Evolutionary conservation across 2,797 vertebrate genomes (phyloP).

Genomic region (Sebastes flavidus): DNA sequence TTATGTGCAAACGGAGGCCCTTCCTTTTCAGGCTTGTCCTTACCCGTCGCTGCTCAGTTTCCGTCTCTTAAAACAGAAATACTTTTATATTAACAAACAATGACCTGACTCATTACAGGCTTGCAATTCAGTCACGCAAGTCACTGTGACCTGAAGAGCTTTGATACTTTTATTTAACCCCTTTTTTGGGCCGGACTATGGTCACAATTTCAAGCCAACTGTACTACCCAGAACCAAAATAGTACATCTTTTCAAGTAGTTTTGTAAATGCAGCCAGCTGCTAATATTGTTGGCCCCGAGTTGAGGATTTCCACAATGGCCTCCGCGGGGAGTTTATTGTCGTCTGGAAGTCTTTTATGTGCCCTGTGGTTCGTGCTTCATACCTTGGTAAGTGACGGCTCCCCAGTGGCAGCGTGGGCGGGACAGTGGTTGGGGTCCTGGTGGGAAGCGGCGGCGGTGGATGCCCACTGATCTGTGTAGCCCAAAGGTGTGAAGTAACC

Average conservation of each 20-base stretch:
- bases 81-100: neutral
- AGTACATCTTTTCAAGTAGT: neutral
- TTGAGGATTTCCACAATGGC: neutral
- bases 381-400: constrained; percentile 86
- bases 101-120: neutral
- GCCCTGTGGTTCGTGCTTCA: neutral
- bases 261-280: neutral
- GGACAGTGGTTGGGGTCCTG: constrained; percentile 87
- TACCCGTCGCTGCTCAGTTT: neutral
- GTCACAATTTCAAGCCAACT: neutral
- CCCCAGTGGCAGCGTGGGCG: constrained; percentile 85
- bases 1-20: neutral
- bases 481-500: constrained; percentile 88
- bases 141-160: neutral
- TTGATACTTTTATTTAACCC: neutral
- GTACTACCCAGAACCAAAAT: neutral
- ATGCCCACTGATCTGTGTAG: constrained; percentile 91
- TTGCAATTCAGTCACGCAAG: neutral
- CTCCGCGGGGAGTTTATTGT: neutral
- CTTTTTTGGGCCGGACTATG: too few relatives aligned
- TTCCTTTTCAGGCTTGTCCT: neutral
- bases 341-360: constrained; percentile 17
- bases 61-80: neutral
- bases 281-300: neutral
- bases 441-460: constrained; percentile 84